phyloP scores from a whole-genome alignment of 2,797 vertebrate species.

The Amblyopsis hoosieri region DNA sequence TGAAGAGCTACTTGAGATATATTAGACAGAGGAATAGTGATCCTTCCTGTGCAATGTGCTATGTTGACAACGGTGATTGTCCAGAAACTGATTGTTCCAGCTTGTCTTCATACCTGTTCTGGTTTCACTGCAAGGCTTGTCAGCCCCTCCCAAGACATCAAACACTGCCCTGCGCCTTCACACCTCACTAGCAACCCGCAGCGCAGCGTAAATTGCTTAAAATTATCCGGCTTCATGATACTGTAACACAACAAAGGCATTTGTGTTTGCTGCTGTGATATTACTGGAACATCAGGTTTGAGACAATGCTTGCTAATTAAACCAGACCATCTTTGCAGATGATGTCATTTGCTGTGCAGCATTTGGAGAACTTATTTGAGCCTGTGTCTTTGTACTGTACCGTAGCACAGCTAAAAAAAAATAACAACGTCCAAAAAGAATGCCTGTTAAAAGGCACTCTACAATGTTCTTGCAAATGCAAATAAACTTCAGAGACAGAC shows the following conservation, averaged over 20 bases:
- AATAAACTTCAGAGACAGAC: constrained; percentile 69
- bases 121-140: constrained; percentile 63
- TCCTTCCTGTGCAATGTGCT: constrained; percentile 17
- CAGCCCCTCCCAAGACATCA: constrained; percentile 62
- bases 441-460: constrained; percentile 49
- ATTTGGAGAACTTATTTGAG: constrained; percentile 33
- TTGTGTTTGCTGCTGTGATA: constrained; percentile 53
- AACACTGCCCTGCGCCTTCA: constrained; percentile 48
- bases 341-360: constrained; percentile 39
- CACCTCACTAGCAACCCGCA: constrained; percentile 59
- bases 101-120: constrained; percentile 68
- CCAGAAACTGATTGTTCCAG: constrained; percentile 57
- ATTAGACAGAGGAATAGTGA: constrained; percentile 30
- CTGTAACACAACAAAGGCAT: constrained; percentile 46
- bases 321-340: constrained; percentile 46
- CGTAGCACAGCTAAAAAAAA: constrained; percentile 46
- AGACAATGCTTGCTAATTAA: constrained; percentile 56
- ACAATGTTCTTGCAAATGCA: constrained; percentile 66
- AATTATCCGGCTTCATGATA: constrained; percentile 57
- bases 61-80: constrained; percentile 27
- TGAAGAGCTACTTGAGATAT: constrained; percentile 37
- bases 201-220: constrained; percentile 60
- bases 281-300: constrained; percentile 40
- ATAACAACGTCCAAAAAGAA: constrained; percentile 50
- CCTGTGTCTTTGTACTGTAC: constrained; percentile 30